A percentile compares a stretch with the other conserved stretches of the same genome.
These are phyloP conservation scores for Chionomys nivalis DNA, from an alignment of 2,113 vertebrate genomes.

Conservation along the genomic window DNA sequence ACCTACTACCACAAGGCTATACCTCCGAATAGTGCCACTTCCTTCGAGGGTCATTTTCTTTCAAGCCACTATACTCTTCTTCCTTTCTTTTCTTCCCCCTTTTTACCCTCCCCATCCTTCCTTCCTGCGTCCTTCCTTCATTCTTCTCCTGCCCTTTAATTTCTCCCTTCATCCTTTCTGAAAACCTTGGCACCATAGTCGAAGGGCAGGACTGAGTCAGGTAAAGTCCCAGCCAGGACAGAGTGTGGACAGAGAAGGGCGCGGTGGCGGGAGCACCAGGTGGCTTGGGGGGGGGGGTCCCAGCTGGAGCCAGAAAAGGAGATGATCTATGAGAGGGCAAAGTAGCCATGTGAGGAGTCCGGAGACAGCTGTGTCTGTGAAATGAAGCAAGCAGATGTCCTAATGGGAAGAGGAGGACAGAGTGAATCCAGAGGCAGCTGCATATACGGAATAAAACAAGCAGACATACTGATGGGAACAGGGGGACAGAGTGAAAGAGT, in stretches of 20 bases:
- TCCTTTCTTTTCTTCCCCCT: neutral
- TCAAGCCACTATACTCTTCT: neutral
- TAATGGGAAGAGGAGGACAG: too few relatives aligned
- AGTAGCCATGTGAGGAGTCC: rapidly evolving
- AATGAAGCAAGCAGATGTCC: neutral
- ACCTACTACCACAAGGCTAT: neutral
- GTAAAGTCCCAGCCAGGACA: neutral
- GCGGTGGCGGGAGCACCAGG: rapidly evolving
- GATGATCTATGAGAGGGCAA: neutral
- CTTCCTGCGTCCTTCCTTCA: neutral
- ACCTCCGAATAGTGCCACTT: neutral
- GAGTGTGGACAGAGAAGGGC: rapidly evolving
- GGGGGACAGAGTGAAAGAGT: too few relatives aligned
- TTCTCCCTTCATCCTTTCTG: neutral
- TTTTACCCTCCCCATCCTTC: rapidly evolving
- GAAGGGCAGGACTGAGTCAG: neutral
- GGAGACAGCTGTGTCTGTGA: neutral
- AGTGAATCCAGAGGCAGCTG: too few relatives aligned
- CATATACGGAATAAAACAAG: neutral
- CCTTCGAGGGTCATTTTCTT: neutral
- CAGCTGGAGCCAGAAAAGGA: neutral
- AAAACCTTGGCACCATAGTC: neutral
- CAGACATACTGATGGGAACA: neutral
- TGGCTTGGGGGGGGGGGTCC: neutral
- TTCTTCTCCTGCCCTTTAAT: neutral